Conservation (phyloP, 2,113 vertebrate species). For the Ginglymostoma cirratum region DNA sequence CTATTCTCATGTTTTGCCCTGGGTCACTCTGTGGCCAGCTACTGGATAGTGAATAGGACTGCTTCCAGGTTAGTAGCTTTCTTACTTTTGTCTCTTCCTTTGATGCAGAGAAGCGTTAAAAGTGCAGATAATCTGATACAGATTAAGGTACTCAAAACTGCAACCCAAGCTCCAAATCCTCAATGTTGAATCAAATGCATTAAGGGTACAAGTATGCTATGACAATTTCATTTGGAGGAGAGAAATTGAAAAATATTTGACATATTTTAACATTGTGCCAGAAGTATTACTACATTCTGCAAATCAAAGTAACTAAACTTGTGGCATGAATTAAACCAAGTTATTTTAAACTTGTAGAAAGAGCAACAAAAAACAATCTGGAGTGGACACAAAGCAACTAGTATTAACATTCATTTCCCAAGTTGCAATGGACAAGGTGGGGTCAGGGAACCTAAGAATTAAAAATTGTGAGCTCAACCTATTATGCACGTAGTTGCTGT, state of each 20-base stretch:
- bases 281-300: background rate
- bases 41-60: background rate
- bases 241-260: background rate
- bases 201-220: background rate
- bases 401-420: background rate
- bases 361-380: background rate
- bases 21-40: background rate
- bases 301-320: background rate
- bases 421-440: background rate
- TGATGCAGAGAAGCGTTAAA: background rate
- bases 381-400: background rate
- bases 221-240: background rate
- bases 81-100: background rate
- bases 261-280: background rate
- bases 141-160: background rate
- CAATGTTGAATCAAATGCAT: background rate
- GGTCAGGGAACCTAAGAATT: background rate
- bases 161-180: background rate
- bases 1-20: background rate
- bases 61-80: background rate
- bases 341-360: background rate
- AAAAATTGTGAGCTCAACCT: background rate
- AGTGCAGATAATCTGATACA: background rate
- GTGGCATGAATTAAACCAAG: background rate
- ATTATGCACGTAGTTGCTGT: no score